These are phyloP conservation scores for Erythrocebus patas DNA, from an alignment of 2,113 vertebrate genomes.

Conservation along the genomic window DNA sequence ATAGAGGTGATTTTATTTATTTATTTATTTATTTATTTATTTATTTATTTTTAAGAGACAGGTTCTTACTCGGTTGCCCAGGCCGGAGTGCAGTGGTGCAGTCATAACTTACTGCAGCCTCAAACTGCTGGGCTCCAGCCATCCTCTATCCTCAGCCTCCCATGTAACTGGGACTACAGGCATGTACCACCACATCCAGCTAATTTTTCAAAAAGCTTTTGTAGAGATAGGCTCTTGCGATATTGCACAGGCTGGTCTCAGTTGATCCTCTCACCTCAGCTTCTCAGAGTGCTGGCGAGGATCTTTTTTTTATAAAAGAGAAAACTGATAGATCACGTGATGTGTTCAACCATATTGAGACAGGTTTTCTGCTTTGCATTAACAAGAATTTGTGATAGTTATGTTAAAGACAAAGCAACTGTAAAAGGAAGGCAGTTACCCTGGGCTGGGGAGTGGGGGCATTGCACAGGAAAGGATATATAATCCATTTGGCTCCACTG, in stretches of 20 bases:
- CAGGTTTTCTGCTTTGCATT: neutral
- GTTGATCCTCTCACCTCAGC: too few species aligned
- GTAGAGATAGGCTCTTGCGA: too few species aligned
- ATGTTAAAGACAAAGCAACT: neutral
- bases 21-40: too few species aligned
- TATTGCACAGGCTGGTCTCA: too few species aligned
- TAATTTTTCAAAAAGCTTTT: neutral
- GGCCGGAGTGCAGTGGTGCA: neutral
- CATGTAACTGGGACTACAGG: neutral
- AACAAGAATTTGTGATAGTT: neutral
- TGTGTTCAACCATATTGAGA: neutral
- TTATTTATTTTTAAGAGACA: neutral
- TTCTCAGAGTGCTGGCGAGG: too few species aligned
- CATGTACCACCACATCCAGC: neutral
- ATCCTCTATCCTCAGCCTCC: neutral
- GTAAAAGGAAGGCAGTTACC: neutral
- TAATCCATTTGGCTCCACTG: neutral
- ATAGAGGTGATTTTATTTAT: too few species aligned
- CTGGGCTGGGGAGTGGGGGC: neutral
- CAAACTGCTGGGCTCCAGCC: neutral
- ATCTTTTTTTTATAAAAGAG: neutral
- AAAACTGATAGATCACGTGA: neutral
- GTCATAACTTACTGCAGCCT: neutral
- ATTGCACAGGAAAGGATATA: neutral
- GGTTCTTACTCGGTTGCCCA: neutral